Percentiles rank a stretch among this genome's conserved stretches.
Conservation (phyloP, 2,888 invertebrate species). For the Eubasilissa splendida region DNA sequence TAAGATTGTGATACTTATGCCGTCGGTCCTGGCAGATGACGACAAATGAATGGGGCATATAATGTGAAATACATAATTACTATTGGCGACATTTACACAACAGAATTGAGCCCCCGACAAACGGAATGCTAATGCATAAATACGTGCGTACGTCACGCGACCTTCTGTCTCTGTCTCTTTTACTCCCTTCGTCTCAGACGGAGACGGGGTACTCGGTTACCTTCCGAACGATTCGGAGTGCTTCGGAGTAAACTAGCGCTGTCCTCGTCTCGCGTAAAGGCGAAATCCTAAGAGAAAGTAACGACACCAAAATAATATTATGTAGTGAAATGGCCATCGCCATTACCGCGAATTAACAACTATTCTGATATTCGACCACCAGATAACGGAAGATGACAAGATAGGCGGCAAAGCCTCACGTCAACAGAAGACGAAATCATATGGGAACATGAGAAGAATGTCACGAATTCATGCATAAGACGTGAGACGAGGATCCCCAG, state of each 20-base stretch:
- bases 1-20: constrained; percentile 14
- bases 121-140: constrained; percentile 53
- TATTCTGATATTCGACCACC: constrained; percentile 36
- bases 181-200: constrained; percentile 24
- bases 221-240: constrained; percentile 42
- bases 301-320: constrained; percentile 52
- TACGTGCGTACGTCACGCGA: constrained; percentile 51
- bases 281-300: constrained; percentile 55
- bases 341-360: constrained; percentile 51
- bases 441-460: constrained; percentile 21
- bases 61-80: constrained; percentile 22
- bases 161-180: constrained; percentile 50
- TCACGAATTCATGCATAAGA: constrained; percentile 35
- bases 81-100: constrained; percentile 46
- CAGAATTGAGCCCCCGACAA: constrained; percentile 46
- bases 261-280: constrained; percentile 49
- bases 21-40: neutral
- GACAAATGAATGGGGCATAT: constrained; percentile 7
- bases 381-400: constrained; percentile 10
- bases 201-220: constrained; percentile 46
- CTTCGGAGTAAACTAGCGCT: constrained; percentile 36
- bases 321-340: constrained; percentile 54
- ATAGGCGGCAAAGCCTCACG: neutral
- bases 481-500: neutral
- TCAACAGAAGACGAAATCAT: constrained; percentile 13